Conservation (phyloP, 2,113 vertebrate genomes). For the Aplodontia rufa region DNA sequence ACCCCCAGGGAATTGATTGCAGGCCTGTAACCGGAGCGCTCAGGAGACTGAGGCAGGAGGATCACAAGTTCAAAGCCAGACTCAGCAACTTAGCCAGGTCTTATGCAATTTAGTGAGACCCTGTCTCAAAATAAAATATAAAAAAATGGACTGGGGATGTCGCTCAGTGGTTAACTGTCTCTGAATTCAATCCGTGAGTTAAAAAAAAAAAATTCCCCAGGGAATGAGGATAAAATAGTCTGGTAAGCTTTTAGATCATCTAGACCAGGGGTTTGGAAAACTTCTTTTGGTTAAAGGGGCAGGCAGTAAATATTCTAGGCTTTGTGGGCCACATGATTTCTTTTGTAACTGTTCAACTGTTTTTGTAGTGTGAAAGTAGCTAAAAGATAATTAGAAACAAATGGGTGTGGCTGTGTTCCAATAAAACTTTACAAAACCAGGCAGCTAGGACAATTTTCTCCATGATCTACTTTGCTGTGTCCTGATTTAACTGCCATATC, state of each 20-base stretch:
- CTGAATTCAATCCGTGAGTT: too few species aligned
- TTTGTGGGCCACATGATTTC: not conserved
- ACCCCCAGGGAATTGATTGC: too few species aligned
- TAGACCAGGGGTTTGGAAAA: not conserved
- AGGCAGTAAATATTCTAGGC: not conserved
- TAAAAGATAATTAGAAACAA: not conserved
- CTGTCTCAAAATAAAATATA: too few species aligned
- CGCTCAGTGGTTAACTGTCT: too few species aligned
- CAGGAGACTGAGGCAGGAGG: too few species aligned
- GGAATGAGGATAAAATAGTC: not conserved
- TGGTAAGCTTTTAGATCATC: not conserved
- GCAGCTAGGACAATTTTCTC: not conserved
- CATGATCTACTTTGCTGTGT: not conserved
- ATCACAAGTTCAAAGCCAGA: too few species aligned
- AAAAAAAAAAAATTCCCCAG: too few species aligned
- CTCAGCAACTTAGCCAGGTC: too few species aligned
- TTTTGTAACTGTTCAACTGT: not conserved
- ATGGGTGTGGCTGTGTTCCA: not conserved
- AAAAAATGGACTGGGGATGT: too few species aligned
- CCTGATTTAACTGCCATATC: not conserved
- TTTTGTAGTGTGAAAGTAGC: not conserved
- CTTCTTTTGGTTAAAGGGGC: not conserved
- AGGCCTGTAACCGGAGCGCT: too few species aligned
- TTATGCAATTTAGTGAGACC: too few species aligned
- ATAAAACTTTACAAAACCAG: constrained; percentile 39